Conservation (phyloP, 2,113 vertebrate genomes). For the Saccopteryx bilineata region DNA sequence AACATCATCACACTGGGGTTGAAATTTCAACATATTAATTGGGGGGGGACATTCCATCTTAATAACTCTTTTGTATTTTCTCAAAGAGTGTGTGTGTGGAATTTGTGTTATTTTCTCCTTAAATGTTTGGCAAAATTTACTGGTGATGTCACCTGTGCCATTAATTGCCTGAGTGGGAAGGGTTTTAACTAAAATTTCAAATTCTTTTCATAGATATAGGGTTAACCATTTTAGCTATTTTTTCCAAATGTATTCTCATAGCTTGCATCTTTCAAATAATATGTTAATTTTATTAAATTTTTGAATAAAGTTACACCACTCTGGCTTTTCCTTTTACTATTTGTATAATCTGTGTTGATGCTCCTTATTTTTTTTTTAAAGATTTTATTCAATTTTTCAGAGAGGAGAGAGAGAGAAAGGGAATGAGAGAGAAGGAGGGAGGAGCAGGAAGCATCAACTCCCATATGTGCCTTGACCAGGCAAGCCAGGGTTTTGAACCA, state of each 20-base stretch:
- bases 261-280: neutral
- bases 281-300: neutral
- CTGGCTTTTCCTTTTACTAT: neutral
- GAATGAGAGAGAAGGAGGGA: too few relatives aligned
- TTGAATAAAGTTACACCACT: neutral
- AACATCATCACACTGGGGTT: neutral
- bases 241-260: neutral
- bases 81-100: neutral
- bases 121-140: neutral
- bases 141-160: neutral
- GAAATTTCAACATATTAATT: neutral
- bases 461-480: too few relatives aligned
- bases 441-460: too few relatives aligned
- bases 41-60: neutral
- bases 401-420: too few relatives aligned
- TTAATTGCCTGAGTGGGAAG: neutral
- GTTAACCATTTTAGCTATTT: neutral
- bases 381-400: too few relatives aligned
- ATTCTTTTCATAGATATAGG: neutral
- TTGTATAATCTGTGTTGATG: neutral
- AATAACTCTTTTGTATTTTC: neutral
- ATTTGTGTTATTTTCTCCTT: neutral
- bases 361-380: neutral
- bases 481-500: too few relatives aligned
- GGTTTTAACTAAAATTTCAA: conserved; percentile 6